Base-by-base conservation (phyloP, 2,888 invertebrate genomes). In the Drymonia ruficornis region DNA sequence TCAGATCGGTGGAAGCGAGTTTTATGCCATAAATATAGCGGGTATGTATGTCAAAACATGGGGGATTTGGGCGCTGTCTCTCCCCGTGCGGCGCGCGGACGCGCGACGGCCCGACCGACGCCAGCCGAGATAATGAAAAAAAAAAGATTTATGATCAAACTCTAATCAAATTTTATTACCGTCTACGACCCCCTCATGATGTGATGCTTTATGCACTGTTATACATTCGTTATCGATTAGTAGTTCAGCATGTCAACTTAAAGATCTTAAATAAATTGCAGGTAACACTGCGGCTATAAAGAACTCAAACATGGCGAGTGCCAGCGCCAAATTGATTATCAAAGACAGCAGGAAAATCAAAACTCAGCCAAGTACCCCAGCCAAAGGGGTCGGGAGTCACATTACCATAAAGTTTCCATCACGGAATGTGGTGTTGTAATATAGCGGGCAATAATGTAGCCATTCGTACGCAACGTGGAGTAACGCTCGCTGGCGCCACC, bases 141-240 rank as follows among this genome's bases (percentile, higher is more conserved):
- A 75, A 87, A 86, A 85, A 91, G 92, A 92, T 92, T 91, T 90
- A 92, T 89, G 92, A 87, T 86, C 83, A 83, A 72, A 84, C 74
- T 87, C 83, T 89, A 92, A 92, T 92, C 89, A 88, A 91, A 89
- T 89, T 91, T 90, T 91, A 91, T 87, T 85, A 83, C 84, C 73
- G 67, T 78, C 81, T 82, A 81, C 82, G 81, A 84, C 83, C 86
- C 86, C 86, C 83, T 76, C 66, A 67, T 72, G 66, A 74, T 77
- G 77, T 80, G 78, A 79, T 75, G 74, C 68, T 56, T 64, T 65
- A 71, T 75, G 75, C 75, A 78, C 69, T 76, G 69, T n/a, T n/a
- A n/a, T 69, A 60, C 65, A 74, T 77, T 80, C 72, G 68, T 81
- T 79, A 84, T 80, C 74, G 76, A 81, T 83, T 84, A 78, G 59